These are phyloP conservation scores for Agriopis marginaria DNA, from an alignment of 2,888 invertebrate species.

Conservation along the genomic window DNA sequence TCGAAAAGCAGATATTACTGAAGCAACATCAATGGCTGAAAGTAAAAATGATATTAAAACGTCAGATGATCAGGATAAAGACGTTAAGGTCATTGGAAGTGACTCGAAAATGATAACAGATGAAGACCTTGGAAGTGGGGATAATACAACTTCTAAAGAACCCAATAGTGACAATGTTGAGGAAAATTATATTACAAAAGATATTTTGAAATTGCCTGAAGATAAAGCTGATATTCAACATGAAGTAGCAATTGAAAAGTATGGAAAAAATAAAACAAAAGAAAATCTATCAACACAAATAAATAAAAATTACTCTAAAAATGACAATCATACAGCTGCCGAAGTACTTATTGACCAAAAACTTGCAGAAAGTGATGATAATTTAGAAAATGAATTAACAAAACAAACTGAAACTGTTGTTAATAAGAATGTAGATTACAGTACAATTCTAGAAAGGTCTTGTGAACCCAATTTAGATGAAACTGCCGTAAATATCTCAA, in stretches of 20 bases:
- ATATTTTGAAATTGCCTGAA: background rate
- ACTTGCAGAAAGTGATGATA: background rate
- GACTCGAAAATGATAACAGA: background rate
- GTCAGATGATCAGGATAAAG: background rate
- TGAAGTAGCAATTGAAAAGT: background rate
- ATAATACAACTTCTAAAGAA: background rate
- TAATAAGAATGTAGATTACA: constrained; percentile 1
- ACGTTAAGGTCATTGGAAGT: background rate
- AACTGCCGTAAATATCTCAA: background rate
- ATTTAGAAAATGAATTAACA: background rate
- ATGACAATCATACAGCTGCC: background rate
- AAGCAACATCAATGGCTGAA: background rate
- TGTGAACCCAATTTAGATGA: background rate
- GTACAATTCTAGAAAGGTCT: background rate
- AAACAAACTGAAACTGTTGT: background rate
- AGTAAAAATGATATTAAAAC: background rate
- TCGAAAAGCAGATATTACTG: background rate
- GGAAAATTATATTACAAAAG: background rate
- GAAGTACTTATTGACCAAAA: background rate
- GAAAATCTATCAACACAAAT: background rate
- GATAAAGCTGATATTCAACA: background rate
- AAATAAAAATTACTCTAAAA: background rate
- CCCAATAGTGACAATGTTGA: background rate
- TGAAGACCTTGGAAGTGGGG: background rate
- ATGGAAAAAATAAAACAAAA: background rate